phyloP scores from a whole-genome alignment of 2,113 vertebrate genomes.

The Zingel zingel region DNA sequence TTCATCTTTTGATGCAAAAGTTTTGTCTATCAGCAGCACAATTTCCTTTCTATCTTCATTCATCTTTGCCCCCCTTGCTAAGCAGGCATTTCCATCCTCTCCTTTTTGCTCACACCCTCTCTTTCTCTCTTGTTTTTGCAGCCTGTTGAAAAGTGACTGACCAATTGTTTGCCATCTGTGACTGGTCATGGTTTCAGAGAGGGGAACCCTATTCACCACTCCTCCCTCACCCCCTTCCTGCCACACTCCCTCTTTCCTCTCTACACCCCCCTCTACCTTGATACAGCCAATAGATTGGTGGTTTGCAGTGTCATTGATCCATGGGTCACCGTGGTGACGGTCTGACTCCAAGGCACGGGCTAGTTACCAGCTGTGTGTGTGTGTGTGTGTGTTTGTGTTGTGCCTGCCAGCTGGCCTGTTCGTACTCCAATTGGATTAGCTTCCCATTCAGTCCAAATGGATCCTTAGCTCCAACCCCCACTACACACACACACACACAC shows the following conservation, averaged over 20 bases:
- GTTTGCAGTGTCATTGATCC: constrained; percentile 78
- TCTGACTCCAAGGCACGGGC: constrained; percentile 69
- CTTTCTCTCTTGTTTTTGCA: constrained; percentile 40
- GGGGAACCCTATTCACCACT: constrained; percentile 65
- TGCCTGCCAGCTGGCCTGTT: constrained; percentile 82
- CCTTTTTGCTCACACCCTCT: background rate
- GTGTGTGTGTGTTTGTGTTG: constrained; percentile 50
- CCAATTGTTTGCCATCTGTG: constrained; percentile 79
- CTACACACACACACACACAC: constrained; percentile 2
- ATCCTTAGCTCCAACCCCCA: constrained; percentile 63
- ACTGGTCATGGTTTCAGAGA: constrained; percentile 62
- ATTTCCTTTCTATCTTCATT: background rate
- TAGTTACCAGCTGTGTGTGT: constrained; percentile 78
- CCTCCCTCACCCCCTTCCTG: constrained; percentile 38
- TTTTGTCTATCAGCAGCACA: background rate
- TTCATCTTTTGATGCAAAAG: constrained; percentile 1
- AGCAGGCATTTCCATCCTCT: background rate
- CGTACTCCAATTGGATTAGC: constrained; percentile 82
- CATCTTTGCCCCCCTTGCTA: constrained; percentile 1
- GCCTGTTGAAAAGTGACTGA: constrained; percentile 64
- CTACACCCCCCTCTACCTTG: background rate
- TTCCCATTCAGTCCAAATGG: constrained; percentile 78
- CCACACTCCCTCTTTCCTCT: constrained; percentile 1
- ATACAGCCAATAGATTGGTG: constrained; percentile 62
- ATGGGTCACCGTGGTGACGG: constrained; percentile 75